phyloP scores from a whole-genome alignment of 2,888 invertebrate species.

The Drosophila stalkeri region DNA sequence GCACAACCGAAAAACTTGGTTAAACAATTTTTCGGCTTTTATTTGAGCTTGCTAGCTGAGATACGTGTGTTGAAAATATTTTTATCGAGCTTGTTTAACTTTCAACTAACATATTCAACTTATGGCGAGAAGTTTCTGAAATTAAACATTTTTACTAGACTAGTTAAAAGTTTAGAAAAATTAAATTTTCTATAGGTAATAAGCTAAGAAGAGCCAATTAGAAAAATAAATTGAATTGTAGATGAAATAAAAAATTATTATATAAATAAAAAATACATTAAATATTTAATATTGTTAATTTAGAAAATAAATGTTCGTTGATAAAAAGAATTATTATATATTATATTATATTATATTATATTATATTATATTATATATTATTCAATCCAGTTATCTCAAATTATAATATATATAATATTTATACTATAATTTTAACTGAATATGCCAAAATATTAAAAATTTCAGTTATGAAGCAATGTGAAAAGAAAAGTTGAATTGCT shows the following conservation, averaged over 20 bases:
- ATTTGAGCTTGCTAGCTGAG: constrained; percentile 7
- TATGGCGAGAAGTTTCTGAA: not conserved
- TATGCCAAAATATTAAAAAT: too few species aligned
- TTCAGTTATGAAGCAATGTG: too few species aligned
- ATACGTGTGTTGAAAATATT: constrained; percentile 15
- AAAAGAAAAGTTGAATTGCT: too few species aligned
- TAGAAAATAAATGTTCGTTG: too few species aligned
- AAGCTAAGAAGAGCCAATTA: not conserved
- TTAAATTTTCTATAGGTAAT: not conserved
- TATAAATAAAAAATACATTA: too few species aligned
- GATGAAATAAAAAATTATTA: not conserved
- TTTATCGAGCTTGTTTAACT: constrained; percentile 10
- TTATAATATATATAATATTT: too few species aligned
- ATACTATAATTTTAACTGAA: too few species aligned
- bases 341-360: too few species aligned
- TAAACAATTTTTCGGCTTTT: constrained; percentile 29
- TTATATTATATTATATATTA: too few species aligned
- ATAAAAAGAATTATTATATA: too few species aligned
- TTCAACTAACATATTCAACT: constrained; percentile 3
- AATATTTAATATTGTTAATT: too few species aligned
- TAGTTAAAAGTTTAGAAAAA: not conserved
- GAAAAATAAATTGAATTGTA: not conserved
- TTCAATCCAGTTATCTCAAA: too few species aligned
- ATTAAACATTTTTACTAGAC: not conserved
- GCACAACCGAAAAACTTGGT: constrained; percentile 25